A percentile compares a stretch with the other conserved stretches of the same genome.
Evolutionary conservation across 2,888 invertebrate species (phyloP).

Genomic region (Disparrhopalites patrizii): DNA sequence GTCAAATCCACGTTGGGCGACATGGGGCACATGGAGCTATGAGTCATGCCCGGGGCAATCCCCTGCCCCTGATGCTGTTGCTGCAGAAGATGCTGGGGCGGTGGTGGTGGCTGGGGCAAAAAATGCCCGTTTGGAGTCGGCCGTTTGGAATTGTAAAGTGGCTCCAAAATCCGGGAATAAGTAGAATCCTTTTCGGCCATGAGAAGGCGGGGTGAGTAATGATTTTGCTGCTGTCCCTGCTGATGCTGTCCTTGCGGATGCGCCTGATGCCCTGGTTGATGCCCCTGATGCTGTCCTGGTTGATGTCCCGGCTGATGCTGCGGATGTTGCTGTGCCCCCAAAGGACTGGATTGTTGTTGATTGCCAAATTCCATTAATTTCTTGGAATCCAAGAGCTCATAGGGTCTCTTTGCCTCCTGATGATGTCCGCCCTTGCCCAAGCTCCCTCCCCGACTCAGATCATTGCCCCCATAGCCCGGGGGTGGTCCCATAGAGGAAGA

Average conservation of each 20-base stretch:
- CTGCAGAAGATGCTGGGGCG: slow-evolving; percentile 3
- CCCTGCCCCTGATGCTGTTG: slow-evolving; percentile 12
- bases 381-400: slow-evolving; percentile 41
- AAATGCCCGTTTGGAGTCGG: slow-evolving; percentile 6
- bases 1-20: slow-evolving; percentile 43
- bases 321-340: no score
- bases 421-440: slow-evolving; percentile 1
- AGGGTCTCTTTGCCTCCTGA: slow-evolving; percentile 40
- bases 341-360: background rate
- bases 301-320: slow-evolving; percentile 18
- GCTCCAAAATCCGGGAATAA: slow-evolving; percentile 46
- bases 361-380: slow-evolving; percentile 44
- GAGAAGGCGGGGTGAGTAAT: slow-evolving; percentile 41
- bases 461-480: slow-evolving; percentile 22
- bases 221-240: slow-evolving; percentile 23
- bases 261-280: no score
- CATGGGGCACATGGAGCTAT: slow-evolving; percentile 34
- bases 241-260: slow-evolving; percentile 7
- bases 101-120: background rate
- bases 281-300: no score
- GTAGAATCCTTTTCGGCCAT: slow-evolving; percentile 45
- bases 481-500: slow-evolving; percentile 8
- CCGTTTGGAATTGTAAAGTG: slow-evolving; percentile 41
- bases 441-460: slow-evolving; percentile 16
- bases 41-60: slow-evolving; percentile 25